These are phyloP conservation scores for Temnothorax longispinosus DNA, from an alignment of 1,140 invertebrate genomes.

Conservation along the genomic window DNA sequence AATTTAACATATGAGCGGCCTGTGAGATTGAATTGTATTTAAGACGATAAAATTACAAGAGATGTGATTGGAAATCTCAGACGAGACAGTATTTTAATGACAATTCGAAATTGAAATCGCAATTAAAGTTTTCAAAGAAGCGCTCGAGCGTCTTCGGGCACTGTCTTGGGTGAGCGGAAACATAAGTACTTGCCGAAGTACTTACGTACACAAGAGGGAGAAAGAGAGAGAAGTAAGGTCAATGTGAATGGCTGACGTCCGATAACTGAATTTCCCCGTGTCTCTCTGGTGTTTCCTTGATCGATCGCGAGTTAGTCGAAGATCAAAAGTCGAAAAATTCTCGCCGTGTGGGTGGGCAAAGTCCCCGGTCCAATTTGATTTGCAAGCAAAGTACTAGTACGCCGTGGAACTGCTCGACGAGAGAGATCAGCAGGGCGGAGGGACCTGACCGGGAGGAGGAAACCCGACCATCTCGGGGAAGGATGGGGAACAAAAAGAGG, in stretches of 20 bases:
- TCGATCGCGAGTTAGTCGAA: conserved; percentile 54
- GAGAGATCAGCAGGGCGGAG: not conserved
- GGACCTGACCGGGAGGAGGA: conserved; percentile 12
- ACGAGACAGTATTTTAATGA: conserved; percentile 49
- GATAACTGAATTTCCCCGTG: conserved; percentile 42
- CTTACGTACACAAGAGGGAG: conserved; percentile 50
- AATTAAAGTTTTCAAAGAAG: conserved; percentile 43
- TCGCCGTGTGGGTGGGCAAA: conserved; percentile 16
- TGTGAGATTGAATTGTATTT: conserved; percentile 32
- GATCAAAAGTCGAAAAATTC: conserved; percentile 78
- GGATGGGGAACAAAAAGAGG: not conserved
- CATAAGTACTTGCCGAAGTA: conserved; percentile 52
- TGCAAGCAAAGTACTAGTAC: conserved; percentile 74
- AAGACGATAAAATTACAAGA: conserved; percentile 23
- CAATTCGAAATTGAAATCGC: conserved; percentile 39
- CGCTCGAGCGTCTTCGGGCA: conserved; percentile 29
- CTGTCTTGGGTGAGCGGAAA: conserved; percentile 27
- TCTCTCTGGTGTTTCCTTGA: conserved; percentile 16
- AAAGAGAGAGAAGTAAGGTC: conserved; percentile 3
- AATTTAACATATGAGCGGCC: conserved; percentile 8
- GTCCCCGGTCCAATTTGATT: conserved; percentile 77
- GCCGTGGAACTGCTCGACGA: conserved; percentile 39
- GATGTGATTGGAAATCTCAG: not conserved
- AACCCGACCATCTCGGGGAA: not conserved
- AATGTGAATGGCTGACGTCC: conserved; percentile 30